Base-by-base conservation (phyloP, 2,797 vertebrate species). In the Bothrops alternatus region DNA sequence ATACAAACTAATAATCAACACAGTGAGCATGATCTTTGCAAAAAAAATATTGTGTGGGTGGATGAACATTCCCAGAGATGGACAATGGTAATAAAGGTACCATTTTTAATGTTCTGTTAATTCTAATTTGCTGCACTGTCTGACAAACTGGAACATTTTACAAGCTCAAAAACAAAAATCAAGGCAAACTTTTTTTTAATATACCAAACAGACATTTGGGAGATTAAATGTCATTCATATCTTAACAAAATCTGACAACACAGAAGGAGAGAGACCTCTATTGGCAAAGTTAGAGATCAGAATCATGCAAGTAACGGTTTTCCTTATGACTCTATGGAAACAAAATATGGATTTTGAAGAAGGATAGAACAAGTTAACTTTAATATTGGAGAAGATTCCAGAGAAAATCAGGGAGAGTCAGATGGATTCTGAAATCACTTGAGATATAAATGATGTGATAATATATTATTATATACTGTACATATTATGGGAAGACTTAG, bases 211-310 rank as follows among this genome's bases (percentile, higher is more conserved):
- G 92, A 91, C 0, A 0, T 50, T 92, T 93, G 94, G 93, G 93
- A 95, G 96, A 95, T 95, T 95, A n/a, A 95, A 94, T 32, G 0
- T 1, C 88, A 94, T 3, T 2, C 57, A 93, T 90, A 47, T 53
- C 18, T 91, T 94, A 91, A 91, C 92, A 93, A 88, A 93, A 95
- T 61, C 87, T 92, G 89, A 93, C 89, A 96, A 65, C 13, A 1
- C 55, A 92, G 93, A 86, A 56, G 37, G 23, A 94, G 69, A 91
- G 69, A 25, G 57, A 95, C 78, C n/a, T 18, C 90, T 89, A 57
- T 88, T 90, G 90, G 91, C 37, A 78, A 47, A 78, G 18, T 78
- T 78, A 47, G 73, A 78, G 20, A 42, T 42, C 73, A 78, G 8
- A 78, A 78, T 42, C 69, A 42, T 1, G 3, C 20, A 78, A 37